Evolutionary conservation across 2,113 vertebrate species (phyloP).

Genomic region (Prolemur simus): DNA sequence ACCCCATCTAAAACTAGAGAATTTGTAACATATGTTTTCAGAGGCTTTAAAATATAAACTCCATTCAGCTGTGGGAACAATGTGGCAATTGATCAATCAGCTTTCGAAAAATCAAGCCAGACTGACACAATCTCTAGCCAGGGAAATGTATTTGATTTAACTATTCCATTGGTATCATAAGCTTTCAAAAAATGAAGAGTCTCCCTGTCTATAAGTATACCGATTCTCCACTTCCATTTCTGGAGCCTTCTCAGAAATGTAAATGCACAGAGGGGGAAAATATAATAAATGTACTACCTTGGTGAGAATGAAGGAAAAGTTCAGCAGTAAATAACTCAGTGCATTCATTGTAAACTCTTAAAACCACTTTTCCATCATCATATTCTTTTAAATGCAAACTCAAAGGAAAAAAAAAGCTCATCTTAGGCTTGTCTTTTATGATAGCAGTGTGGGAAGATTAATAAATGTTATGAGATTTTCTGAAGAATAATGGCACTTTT

Average conservation of each 20-base stretch:
- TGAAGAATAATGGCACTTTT: constrained; percentile 26
- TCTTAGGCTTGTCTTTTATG: constrained; percentile 43
- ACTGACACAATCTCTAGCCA: background rate
- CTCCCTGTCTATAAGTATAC: background rate
- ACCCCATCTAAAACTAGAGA: constrained; percentile 5
- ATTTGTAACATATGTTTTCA: constrained; percentile 37
- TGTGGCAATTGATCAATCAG: constrained; percentile 36
- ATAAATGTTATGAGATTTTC: constrained; percentile 50
- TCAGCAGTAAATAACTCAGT: background rate
- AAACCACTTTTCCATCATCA: constrained; percentile 10
- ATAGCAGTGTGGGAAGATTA: constrained; percentile 39
- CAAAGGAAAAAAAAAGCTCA: background rate
- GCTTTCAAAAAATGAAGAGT: constrained; percentile 19
- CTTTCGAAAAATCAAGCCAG: constrained; percentile 38
- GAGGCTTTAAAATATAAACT: constrained; percentile 37
- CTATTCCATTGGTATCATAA: background rate
- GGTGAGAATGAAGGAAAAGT: constrained; percentile 35
- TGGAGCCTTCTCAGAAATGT: constrained; percentile 42
- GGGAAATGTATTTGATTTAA: constrained; percentile 1
- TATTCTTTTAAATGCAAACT: constrained; percentile 56
- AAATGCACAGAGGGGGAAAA: constrained; percentile 13
- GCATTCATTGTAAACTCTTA: constrained; percentile 22
- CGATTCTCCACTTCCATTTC: background rate
- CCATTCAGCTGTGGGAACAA: background rate
- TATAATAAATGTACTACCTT: background rate